Evolutionary conservation across 2,888 invertebrate genomes (phyloP).

Genomic region (Troglohyphantes excavatus): DNA sequence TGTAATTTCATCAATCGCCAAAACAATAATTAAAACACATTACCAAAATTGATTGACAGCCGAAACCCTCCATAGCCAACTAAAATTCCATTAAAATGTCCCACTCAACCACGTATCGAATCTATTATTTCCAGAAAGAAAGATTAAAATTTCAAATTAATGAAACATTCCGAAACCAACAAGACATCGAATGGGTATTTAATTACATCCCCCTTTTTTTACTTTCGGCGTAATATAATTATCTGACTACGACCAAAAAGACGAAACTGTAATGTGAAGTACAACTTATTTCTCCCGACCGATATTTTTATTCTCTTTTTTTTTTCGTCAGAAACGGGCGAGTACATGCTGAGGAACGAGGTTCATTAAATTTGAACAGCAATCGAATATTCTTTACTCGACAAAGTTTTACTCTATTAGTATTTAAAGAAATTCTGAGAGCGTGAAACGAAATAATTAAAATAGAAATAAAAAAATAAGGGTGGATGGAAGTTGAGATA

Average conservation of each 20-base stretch:
- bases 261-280: not conserved
- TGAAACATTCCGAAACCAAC: conserved; percentile 15
- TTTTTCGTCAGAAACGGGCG: not conserved
- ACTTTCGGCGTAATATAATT: conserved; percentile 34
- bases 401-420: conserved; percentile 46
- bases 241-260: conserved; percentile 41
- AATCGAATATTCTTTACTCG: conserved; percentile 54
- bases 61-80: not conserved
- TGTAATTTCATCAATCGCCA: not conserved
- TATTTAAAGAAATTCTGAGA: conserved; percentile 49
- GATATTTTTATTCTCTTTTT: not conserved
- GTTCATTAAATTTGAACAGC: conserved; percentile 59
- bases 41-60: not conserved
- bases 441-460: conserved; percentile 50
- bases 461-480: not conserved
- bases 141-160: conserved; percentile 30
- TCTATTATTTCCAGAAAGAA: conserved; percentile 27
- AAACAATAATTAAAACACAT: not conserved
- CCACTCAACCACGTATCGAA: not conserved
- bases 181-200: conserved; percentile 30
- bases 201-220: conserved; percentile 38
- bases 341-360: conserved; percentile 34
- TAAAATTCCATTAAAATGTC: conserved; percentile 16
- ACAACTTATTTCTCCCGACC: conserved; percentile 25
- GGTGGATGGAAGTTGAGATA: conserved; percentile 10